A percentile compares a stretch with the other conserved stretches of the same genome.
Evolutionary conservation across 1,140 invertebrate genomes (phyloP).

Genomic region (Bombus sibiricus): DNA sequence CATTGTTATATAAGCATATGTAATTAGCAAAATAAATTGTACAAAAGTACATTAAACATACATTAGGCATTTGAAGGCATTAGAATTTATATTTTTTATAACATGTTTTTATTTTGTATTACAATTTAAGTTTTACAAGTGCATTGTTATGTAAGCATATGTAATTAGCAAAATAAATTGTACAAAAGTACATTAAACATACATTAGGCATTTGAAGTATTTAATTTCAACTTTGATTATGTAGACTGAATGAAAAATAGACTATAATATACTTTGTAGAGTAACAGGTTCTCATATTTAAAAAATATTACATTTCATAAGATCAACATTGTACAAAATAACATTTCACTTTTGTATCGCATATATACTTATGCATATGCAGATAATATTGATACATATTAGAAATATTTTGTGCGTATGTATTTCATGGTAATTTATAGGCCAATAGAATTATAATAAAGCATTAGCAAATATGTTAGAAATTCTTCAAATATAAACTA

Average conservation of each 20-base stretch:
- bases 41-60: slow-evolving; percentile 9
- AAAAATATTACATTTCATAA: slow-evolving; percentile 13
- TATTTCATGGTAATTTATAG: slow-evolving; percentile 5
- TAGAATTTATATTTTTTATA: neutral
- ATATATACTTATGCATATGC: neutral
- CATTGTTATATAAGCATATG: neutral
- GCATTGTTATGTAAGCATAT: neutral
- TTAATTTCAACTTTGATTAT: neutral
- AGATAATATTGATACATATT: neutral
- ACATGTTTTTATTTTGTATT: slow-evolving; percentile 26
- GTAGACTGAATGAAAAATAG: neutral
- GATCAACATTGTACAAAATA: slow-evolving; percentile 37
- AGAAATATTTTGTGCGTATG: neutral
- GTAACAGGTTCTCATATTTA: slow-evolving; percentile 4
- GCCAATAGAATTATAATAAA: neutral
- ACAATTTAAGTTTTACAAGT: neutral
- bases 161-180: slow-evolving; percentile 13
- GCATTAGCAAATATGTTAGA: neutral
- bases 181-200: slow-evolving; percentile 12
- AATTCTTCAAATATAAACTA: neutral
- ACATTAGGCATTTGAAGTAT: neutral
- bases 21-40: slow-evolving; percentile 17
- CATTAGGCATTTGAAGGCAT: too few relatives aligned
- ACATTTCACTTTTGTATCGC: neutral
- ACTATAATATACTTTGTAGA: neutral